phyloP scores from a whole-genome alignment of 2,888 invertebrate genomes.

The Diadegma fenestrale region DNA sequence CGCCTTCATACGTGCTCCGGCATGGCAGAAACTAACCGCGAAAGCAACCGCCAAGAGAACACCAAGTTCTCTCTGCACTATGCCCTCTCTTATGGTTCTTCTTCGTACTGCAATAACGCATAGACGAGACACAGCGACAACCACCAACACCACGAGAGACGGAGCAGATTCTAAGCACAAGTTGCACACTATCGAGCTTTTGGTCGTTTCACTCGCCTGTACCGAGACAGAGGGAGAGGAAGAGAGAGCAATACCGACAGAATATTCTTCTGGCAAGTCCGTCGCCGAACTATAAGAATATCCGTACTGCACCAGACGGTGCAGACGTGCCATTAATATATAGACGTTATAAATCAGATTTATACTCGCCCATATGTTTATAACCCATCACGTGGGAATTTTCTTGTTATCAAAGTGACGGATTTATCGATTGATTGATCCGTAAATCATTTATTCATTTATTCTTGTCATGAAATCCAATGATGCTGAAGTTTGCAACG shows the following conservation, averaged over 20 bases:
- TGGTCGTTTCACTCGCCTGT: slow-evolving; percentile 21
- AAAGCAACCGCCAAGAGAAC: slow-evolving; percentile 34
- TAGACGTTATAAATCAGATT: slow-evolving; percentile 28
- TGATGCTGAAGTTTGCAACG: too few relatives aligned
- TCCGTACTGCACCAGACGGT: slow-evolving; percentile 54
- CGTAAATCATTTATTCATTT: neutral
- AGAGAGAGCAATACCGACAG: slow-evolving; percentile 49
- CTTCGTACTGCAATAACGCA: slow-evolving; percentile 67
- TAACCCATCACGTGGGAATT: slow-evolving; percentile 17
- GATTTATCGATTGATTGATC: slow-evolving; percentile 8
- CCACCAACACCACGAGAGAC: neutral
- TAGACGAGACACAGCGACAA: slow-evolving; percentile 52
- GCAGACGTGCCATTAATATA: slow-evolving; percentile 44
- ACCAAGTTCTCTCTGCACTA: slow-evolving; percentile 27
- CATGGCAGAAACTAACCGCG: slow-evolving; percentile 38
- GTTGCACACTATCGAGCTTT: slow-evolving; percentile 11
- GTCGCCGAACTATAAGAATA: slow-evolving; percentile 61
- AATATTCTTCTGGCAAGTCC: slow-evolving; percentile 64
- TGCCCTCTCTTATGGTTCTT: slow-evolving; percentile 55
- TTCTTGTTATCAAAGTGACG: neutral
- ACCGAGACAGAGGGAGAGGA: too few relatives aligned
- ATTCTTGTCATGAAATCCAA: neutral
- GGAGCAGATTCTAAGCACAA: slow-evolving; percentile 8
- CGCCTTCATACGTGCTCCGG: slow-evolving; percentile 49
- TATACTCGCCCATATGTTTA: slow-evolving; percentile 23